Conservation (phyloP, 2,888 invertebrate species). For the Ramazzottius varieornatus region DNA sequence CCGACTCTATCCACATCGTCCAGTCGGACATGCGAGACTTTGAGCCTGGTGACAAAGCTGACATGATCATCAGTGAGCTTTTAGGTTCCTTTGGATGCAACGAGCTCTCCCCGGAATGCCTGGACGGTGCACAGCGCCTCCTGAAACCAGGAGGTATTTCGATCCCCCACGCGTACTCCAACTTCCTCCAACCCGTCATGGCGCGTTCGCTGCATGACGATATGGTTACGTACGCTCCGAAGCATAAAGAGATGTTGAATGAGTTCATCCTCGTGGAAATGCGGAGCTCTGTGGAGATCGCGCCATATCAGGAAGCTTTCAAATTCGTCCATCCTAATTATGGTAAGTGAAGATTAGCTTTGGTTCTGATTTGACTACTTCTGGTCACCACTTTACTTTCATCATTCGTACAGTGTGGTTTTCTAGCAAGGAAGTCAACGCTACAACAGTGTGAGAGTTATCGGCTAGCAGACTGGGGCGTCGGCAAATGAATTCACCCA, state of each 20-base stretch:
- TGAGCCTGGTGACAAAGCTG: slow-evolving; percentile 55
- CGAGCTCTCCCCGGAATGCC: slow-evolving; percentile 87
- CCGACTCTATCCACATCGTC: slow-evolving; percentile 29
- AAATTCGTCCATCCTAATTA: slow-evolving; percentile 69
- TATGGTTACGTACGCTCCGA: slow-evolving; percentile 1
- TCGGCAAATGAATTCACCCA: too few relatives aligned
- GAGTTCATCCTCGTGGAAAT: not conserved
- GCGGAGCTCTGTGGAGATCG: slow-evolving; percentile 24
- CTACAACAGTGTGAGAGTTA: too few relatives aligned
- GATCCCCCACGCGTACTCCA: slow-evolving; percentile 22
- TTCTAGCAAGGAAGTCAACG: too few relatives aligned
- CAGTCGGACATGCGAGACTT: slow-evolving; percentile 63
- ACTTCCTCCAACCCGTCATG: slow-evolving; percentile 21
- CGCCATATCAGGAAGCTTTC: slow-evolving; percentile 45
- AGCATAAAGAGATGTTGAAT: not conserved
- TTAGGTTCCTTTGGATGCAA: slow-evolving; percentile 95
- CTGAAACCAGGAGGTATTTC: slow-evolving; percentile 33
- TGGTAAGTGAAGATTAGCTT: slow-evolving; percentile 26
- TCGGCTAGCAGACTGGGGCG: too few relatives aligned
- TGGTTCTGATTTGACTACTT: not conserved
- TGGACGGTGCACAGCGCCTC: slow-evolving; percentile 70
- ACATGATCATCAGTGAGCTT: slow-evolving; percentile 80
- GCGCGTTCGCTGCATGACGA: slow-evolving; percentile 22
- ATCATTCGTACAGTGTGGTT: too few relatives aligned
- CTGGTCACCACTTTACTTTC: not conserved